These are phyloP conservation scores for Melanophora roralis DNA, from an alignment of 2,888 invertebrate species.

Conservation along the genomic window DNA sequence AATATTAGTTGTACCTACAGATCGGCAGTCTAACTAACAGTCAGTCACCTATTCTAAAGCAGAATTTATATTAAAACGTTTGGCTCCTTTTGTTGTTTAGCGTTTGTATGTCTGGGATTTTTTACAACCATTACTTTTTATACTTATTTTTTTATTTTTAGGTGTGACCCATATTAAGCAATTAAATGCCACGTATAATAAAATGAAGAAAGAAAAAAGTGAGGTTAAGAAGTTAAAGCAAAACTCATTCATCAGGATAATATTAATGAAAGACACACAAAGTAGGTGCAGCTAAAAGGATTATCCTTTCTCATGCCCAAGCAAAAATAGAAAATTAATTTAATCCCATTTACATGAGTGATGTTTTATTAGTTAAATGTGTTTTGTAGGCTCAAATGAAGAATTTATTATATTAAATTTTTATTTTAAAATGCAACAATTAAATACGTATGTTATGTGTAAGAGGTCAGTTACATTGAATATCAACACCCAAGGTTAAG, in stretches of 20 bases:
- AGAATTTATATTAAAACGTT: no score
- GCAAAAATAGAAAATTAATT: constrained; percentile 22
- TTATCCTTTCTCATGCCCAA: constrained; percentile 49
- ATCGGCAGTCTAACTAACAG: constrained; percentile 9
- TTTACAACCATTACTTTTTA: constrained; percentile 8
- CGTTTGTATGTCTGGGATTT: constrained; percentile 49
- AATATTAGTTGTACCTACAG: constrained; percentile 31
- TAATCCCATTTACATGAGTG: constrained; percentile 14
- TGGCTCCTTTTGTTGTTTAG: constrained; percentile 19
- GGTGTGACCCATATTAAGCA: constrained; percentile 57
- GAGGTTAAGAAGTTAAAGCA: constrained; percentile 5
- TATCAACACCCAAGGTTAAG: no score
- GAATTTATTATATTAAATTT: no score
- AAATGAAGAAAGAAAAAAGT: neutral
- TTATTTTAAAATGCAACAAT: no score
- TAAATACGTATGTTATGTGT: no score
- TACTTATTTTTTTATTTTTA: constrained; percentile 29
- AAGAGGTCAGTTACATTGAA: no score
- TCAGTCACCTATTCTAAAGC: neutral
- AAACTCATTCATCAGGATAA: constrained; percentile 40
- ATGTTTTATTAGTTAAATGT: neutral
- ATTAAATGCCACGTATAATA: constrained; percentile 3
- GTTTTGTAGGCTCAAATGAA: no score
- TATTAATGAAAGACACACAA: neutral
- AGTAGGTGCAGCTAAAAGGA: constrained; percentile 54